phyloP scores from a whole-genome alignment of 1,140 invertebrate genomes.

The Papilio machaon region DNA sequence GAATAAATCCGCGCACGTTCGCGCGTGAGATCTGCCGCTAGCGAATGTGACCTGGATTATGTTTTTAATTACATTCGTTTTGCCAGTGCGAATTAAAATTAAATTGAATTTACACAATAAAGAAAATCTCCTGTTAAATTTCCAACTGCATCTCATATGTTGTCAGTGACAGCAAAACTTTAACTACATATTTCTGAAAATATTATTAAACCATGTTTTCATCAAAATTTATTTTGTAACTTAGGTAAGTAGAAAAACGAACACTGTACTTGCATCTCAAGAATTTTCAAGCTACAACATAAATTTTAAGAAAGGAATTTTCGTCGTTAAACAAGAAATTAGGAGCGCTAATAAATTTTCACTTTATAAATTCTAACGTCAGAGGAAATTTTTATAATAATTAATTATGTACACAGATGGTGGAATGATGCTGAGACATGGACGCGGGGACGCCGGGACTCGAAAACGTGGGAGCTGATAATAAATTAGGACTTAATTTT shows the following conservation, averaged over 20 bases:
- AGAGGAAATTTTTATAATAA: constrained; percentile 18
- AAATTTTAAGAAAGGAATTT: constrained; percentile 25
- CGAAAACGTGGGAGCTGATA: background rate
- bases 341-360: constrained; percentile 26
- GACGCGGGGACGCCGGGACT: background rate
- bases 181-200: too few species aligned
- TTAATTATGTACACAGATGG: constrained; percentile 33
- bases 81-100: constrained; percentile 3
- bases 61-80: constrained; percentile 24
- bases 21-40: background rate
- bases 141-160: background rate
- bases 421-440: background rate
- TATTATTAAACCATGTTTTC: too few species aligned
- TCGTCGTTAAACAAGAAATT: constrained; percentile 28
- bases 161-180: too few species aligned
- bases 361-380: constrained; percentile 23
- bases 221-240: too few species aligned
- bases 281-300: background rate
- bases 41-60: constrained; percentile 13
- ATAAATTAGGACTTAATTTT: constrained; percentile 18
- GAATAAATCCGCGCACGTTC: constrained; percentile 16
- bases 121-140: background rate
- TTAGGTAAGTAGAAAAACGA: too few species aligned
- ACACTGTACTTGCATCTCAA: background rate
- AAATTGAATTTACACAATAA: constrained; percentile 5